Evolutionary conservation across 92 coral and sea anemone species (phyloP), one percentile per base, ranked within the genome.

Genomic region (Epizoanthus scotinus): DNA sequence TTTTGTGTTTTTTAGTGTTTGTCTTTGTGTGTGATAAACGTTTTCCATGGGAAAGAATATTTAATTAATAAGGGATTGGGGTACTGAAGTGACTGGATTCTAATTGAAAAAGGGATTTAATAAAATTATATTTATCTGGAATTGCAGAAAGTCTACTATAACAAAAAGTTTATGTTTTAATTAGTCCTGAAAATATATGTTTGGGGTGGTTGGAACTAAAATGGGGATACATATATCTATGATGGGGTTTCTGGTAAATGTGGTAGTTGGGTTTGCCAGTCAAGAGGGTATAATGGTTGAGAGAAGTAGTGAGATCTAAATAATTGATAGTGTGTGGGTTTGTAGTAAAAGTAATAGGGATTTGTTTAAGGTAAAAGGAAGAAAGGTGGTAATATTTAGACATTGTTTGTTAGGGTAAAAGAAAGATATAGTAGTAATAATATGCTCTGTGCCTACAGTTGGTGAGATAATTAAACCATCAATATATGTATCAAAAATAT

Each of bases 171-270:
- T 47, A 14, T 47, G 52, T 47, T 8, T 13, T 47, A 3, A 47
- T 47, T 0, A 47, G 52, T 47, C 52, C 50, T 6, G 50, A 44
- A 44, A 44, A 44, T 0, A 44, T 44, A 15, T 47, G 52, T 47
- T 47, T 47, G 14, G 84, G 87, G 20, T 83, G 86, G 25, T 84
- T 84, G 27, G 87, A 84, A 44, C 71, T 64, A 27, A 84, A 84
- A 67, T 78, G 88, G 10, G 88, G 84, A 52, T 84, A 49, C 79
- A 67, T 84, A 69, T 77, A 84, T 57, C 78, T 78, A 61, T 84
- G 86, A 29, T 73, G 53, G 6, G 83, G 84, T 73, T 83, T 83
- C 54, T 75, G 87, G 61, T 78, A 78, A 52, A 77, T 55, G 26
- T 84, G 72, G 47, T 62, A 66, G 61, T 73, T 50, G 20, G 63